Conservation (phyloP, 2,113 vertebrate species). For the Archocentrus centrarchus region DNA sequence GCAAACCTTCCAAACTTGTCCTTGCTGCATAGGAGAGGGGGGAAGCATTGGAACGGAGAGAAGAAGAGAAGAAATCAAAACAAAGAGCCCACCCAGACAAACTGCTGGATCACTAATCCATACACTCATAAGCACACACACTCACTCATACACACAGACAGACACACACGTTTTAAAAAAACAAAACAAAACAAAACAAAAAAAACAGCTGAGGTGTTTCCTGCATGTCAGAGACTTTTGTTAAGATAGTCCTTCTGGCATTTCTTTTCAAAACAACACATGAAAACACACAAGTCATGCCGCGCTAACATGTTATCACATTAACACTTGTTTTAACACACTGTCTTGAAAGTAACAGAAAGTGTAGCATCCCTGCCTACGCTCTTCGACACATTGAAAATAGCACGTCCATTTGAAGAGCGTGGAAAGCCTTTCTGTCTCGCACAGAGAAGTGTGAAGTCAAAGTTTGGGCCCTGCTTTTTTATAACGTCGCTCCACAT, state of each 20-base stretch:
- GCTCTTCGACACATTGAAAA: slow-evolving; percentile 16
- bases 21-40: slow-evolving; percentile 93
- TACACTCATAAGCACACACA: slow-evolving; percentile 48
- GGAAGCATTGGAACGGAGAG: slow-evolving; percentile 99
- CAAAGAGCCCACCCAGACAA: slow-evolving; percentile 75
- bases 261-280: slow-evolving; percentile 35
- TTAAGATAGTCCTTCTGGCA: slow-evolving; percentile 19
- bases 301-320: slow-evolving; percentile 35
- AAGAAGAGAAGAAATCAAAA: slow-evolving; percentile 94
- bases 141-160: slow-evolving; percentile 69
- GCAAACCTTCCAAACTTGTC: slow-evolving; percentile 99
- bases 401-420: slow-evolving; percentile 42
- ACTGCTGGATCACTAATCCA: slow-evolving; percentile 64
- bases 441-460: neutral
- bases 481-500: slow-evolving; percentile 26
- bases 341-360: slow-evolving; percentile 33
- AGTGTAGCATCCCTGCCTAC: slow-evolving; percentile 36
- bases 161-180: slow-evolving; percentile 66
- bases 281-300: slow-evolving; percentile 42
- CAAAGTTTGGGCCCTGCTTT: slow-evolving; percentile 31
- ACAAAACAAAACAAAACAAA: neutral
- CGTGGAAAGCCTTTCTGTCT: slow-evolving; percentile 13
- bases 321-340: slow-evolving; percentile 42
- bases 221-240: slow-evolving; percentile 40
- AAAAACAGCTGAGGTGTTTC: slow-evolving; percentile 44